Conservation (phyloP, 64 coral and sea anemone genomes). For the Montipora efflorescens region DNA sequence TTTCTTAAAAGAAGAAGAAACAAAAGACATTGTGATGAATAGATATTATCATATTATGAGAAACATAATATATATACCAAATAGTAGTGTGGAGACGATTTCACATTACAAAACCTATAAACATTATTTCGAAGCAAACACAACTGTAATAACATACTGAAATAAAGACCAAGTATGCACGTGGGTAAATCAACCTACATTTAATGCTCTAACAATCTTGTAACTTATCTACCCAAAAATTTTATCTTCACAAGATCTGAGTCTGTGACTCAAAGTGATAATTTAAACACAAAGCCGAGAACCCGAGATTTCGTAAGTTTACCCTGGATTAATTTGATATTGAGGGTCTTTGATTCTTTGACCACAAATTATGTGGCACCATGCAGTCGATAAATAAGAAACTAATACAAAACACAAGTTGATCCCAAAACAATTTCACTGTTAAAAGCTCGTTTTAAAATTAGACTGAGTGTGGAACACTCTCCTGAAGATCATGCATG, state of each 20-base stretch:
- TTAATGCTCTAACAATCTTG: neutral
- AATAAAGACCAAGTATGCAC: no score
- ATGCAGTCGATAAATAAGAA: constrained; percentile 13
- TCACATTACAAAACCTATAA: no score
- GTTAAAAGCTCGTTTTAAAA: neutral
- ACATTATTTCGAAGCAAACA: no score
- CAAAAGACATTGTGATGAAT: no score
- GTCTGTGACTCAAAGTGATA: neutral
- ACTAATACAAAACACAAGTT: constrained; percentile 13
- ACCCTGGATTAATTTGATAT: neutral
- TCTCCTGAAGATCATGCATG: neutral
- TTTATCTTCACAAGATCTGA: no score
- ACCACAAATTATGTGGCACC: constrained; percentile 18
- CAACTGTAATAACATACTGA: no score
- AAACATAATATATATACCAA: no score
- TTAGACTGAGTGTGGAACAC: neutral
- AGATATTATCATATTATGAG: no score
- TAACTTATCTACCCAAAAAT: neutral
- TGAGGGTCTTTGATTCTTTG: constrained; percentile 4
- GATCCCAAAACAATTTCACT: constrained; percentile 32
- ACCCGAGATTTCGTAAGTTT: neutral
- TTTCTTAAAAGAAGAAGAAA: no score
- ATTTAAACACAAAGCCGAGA: neutral
- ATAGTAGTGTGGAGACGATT: no score
- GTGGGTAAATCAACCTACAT: no score